Conservation (phyloP, 35 echinoderm and acorn worm genomes). For the Lytechinus pictus region DNA sequence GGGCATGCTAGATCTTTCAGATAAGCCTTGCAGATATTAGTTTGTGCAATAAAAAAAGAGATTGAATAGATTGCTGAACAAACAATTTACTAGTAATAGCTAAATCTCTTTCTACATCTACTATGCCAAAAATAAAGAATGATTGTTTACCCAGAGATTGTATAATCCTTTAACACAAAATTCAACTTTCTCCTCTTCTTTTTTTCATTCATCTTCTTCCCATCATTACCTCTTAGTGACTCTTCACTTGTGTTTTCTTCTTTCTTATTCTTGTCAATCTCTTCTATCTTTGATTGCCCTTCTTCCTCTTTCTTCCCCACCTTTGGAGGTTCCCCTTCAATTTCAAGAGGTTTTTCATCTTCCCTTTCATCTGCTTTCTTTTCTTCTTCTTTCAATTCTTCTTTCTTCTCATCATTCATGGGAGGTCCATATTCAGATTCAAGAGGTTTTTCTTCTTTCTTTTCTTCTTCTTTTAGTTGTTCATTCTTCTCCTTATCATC, state of each 20-base stretch:
- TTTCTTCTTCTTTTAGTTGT: neutral
- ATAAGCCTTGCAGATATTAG: neutral
- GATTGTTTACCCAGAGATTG: neutral
- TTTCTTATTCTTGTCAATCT: neutral
- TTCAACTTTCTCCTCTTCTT: neutral
- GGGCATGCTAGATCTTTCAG: neutral
- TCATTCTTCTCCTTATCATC: neutral
- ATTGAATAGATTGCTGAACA: neutral
- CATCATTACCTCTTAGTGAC: neutral
- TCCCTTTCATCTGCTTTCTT: neutral
- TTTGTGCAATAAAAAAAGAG: neutral
- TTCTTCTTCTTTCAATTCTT: neutral
- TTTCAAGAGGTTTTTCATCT: neutral
- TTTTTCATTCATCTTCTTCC: neutral
- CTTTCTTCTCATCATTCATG: neutral
- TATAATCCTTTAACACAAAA: neutral
- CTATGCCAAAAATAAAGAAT: neutral
- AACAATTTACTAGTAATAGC: neutral
- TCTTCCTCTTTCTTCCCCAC: too few species aligned
- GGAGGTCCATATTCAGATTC: neutral
- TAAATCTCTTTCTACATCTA: neutral
- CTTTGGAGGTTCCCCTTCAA: too few species aligned
- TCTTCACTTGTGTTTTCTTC: neutral
- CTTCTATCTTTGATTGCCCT: neutral
- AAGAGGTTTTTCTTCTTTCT: neutral